A percentile compares a stretch with the other conserved stretches of the same genome.
phyloP scores from a whole-genome alignment of 2,888 invertebrate genomes.

The Nomada ruficornis region DNA sequence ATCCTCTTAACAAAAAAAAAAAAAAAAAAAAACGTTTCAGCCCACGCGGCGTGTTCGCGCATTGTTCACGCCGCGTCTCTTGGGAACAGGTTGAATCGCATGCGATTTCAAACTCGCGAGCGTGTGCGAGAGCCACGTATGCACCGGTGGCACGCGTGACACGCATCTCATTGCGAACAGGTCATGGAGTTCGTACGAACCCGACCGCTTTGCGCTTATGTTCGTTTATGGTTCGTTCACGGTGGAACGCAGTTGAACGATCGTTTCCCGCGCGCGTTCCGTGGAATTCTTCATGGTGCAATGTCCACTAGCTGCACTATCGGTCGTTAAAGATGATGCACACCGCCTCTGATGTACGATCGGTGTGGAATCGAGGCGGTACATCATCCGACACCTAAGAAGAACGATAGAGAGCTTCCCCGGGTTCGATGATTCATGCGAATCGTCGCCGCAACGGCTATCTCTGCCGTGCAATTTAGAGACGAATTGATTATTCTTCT shows the following conservation, averaged over 20 bases:
- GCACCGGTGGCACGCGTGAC: slow-evolving; percentile 65
- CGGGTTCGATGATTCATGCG: slow-evolving; percentile 51
- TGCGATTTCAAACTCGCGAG: slow-evolving; percentile 47
- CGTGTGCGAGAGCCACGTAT: slow-evolving; percentile 42
- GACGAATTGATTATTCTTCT: slow-evolving; percentile 53
- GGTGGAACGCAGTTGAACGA: slow-evolving; percentile 53
- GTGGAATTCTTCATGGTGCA: slow-evolving; percentile 44
- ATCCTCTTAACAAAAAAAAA: too few relatives aligned
- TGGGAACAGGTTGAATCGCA: slow-evolving; percentile 59
- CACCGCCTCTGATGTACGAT: slow-evolving; percentile 56
- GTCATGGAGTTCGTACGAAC: slow-evolving; percentile 63
- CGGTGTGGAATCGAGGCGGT: slow-evolving; percentile 32
- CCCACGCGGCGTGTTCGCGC: slow-evolving; percentile 18
- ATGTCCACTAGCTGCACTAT: slow-evolving; percentile 46
- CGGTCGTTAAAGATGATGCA: slow-evolving; percentile 70
- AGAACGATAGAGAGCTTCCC: slow-evolving; percentile 58
- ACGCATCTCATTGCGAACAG: slow-evolving; percentile 70
- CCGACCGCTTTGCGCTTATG: slow-evolving; percentile 50
- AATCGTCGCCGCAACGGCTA: slow-evolving; percentile 25
- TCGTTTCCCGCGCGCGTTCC: slow-evolving; percentile 38
- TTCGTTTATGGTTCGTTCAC: slow-evolving; percentile 60
- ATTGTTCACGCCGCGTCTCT: slow-evolving; percentile 44
- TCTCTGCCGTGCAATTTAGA: slow-evolving; percentile 41
- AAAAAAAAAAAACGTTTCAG: not conserved
- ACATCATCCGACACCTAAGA: slow-evolving; percentile 54